Evolutionary conservation across 2,888 invertebrate genomes (phyloP).

Genomic region (Conomelus anceps): DNA sequence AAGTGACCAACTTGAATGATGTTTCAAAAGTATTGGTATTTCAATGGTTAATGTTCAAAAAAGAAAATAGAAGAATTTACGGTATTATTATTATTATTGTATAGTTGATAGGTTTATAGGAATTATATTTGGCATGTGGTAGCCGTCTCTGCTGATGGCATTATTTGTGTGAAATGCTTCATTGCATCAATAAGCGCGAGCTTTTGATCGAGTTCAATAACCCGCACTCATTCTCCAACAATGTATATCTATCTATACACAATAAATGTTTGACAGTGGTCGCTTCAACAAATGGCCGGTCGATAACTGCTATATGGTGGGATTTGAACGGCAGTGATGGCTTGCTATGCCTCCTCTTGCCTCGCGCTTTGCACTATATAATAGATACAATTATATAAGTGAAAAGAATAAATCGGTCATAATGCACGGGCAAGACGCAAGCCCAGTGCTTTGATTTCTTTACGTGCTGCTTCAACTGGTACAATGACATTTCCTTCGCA

Average conservation of each 20-base stretch:
- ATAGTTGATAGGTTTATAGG: no score
- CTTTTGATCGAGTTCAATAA: not conserved
- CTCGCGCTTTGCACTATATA: not conserved
- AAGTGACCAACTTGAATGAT: no score
- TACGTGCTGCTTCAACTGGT: not conserved
- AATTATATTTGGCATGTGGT: no score
- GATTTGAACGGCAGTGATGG: not conserved
- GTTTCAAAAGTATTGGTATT: no score
- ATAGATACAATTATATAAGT: not conserved
- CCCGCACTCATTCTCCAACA: not conserved
- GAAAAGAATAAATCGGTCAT: not conserved
- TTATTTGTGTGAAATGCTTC: not conserved
- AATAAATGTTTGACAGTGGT: no score
- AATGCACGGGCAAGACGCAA: not conserved
- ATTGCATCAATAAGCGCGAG: not conserved
- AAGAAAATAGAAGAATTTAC: no score
- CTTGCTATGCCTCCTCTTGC: not conserved
- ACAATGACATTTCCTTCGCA: not conserved
- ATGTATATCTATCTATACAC: not conserved
- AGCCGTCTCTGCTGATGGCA: no score
- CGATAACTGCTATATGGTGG: not conserved
- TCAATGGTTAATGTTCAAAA: no score
- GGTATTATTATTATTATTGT: no score
- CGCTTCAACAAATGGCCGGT: not conserved
- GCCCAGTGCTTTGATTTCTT: not conserved